These are phyloP conservation scores for Pangasius krempfi DNA, from an alignment of 2,797 vertebrate species.

Conservation along the genomic window DNA sequence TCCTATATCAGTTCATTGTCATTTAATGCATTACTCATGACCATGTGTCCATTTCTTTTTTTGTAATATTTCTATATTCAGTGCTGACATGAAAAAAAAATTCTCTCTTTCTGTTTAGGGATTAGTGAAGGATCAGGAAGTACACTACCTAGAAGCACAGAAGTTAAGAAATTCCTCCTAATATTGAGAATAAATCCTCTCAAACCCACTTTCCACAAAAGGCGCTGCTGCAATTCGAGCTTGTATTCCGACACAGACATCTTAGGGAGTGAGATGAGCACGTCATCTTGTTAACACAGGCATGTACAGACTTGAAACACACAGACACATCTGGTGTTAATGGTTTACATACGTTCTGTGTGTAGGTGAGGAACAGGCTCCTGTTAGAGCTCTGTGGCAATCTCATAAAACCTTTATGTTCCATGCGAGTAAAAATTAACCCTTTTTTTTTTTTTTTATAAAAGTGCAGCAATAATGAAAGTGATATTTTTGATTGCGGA, in stretches of 20 bases:
- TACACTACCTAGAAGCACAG: background rate
- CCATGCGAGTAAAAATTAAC: background rate
- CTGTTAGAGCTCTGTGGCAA: constrained; percentile 12
- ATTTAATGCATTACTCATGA: background rate
- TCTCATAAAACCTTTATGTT: background rate
- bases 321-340: constrained; percentile 33
- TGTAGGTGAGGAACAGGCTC: background rate
- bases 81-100: background rate
- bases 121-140: background rate
- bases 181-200: constrained; percentile 12
- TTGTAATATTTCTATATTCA: background rate
- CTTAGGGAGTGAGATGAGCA: background rate
- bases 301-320: constrained; percentile 12
- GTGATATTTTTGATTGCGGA: background rate
- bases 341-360: constrained; percentile 33
- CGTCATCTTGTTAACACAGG: constrained; percentile 10
- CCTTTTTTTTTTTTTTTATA: background rate
- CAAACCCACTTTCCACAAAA: background rate
- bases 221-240: background rate
- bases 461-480: background rate
- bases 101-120: background rate
- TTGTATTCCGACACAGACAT: constrained; percentile 1
- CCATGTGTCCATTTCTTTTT: background rate
- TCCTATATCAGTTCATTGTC: background rate
- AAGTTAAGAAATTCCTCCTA: background rate